Percentiles rank a stretch among this genome's conserved stretches.
Conservation (phyloP, 2,888 invertebrate species). For the Dugesia japonica region DNA sequence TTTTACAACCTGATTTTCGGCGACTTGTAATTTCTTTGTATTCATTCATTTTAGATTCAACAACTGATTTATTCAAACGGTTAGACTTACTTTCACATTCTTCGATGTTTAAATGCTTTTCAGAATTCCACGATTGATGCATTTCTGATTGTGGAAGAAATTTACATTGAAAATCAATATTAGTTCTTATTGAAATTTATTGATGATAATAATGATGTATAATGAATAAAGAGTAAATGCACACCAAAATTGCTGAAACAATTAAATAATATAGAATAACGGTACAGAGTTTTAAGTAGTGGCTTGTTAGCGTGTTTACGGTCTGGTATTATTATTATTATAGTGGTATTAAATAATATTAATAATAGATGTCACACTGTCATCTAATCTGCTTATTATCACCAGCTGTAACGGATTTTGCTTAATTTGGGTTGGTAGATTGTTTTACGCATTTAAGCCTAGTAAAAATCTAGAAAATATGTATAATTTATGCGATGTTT, state of each 20-base stretch:
- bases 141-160: too few relatives aligned
- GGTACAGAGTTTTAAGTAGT: neutral
- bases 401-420: neutral
- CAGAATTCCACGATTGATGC: neutral
- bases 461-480: neutral
- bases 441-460: neutral
- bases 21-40: neutral
- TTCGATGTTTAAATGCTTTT: neutral
- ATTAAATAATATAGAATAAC: neutral
- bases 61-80: neutral
- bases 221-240: neutral
- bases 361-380: neutral
- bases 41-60: neutral
- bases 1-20: neutral
- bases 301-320: neutral
- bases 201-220: too few relatives aligned
- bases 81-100: neutral
- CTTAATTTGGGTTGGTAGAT: neutral
- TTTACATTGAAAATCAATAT: neutral
- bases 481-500: constrained; percentile 9
- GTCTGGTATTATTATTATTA: too few relatives aligned
- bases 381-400: neutral
- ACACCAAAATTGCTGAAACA: neutral
- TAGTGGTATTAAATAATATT: neutral
- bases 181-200: too few relatives aligned